Conservation (phyloP, 2,113 vertebrate species). For the Misgurnus anguillicaudatus region DNA sequence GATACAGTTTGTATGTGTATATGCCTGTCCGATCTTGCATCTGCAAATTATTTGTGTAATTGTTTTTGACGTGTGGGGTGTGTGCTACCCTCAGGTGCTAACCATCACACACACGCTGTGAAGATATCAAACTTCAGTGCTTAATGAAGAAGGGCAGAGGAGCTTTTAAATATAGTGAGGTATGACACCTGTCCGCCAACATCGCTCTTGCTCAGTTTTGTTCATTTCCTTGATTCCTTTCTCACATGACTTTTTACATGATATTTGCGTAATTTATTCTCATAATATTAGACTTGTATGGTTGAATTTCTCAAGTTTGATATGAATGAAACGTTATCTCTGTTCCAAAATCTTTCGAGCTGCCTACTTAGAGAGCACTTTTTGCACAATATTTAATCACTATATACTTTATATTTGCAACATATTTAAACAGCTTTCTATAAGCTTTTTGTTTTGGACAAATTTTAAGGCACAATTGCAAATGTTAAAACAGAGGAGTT, state of each 20-base stretch:
- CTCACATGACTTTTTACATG: not conserved
- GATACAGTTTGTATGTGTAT: conserved; percentile 1
- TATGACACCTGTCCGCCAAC: conserved; percentile 22
- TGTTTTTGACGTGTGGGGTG: conserved; percentile 16
- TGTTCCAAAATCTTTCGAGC: not conserved
- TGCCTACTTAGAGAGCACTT: not conserved
- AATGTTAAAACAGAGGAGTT: too few relatives aligned
- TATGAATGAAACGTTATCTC: not conserved
- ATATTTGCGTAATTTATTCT: not conserved
- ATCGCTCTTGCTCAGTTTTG: not conserved
- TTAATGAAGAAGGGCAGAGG: conserved; percentile 9
- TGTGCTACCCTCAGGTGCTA: conserved; percentile 20
- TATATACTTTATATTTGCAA: not conserved
- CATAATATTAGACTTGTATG: not conserved
- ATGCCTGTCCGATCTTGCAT: conserved; percentile 21
- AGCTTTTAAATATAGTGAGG: not conserved
- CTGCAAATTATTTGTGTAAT: not conserved
- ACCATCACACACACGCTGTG: not conserved
- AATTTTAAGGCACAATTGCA: too few relatives aligned
- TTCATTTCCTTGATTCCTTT: not conserved
- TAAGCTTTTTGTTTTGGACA: too few relatives aligned
- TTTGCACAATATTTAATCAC: not conserved
- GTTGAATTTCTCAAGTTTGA: not conserved
- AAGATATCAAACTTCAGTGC: not conserved
- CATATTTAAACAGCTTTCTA: too few relatives aligned